Conservation (phyloP, 2,113 vertebrate species). For the Sceloporus tristichus region DNA sequence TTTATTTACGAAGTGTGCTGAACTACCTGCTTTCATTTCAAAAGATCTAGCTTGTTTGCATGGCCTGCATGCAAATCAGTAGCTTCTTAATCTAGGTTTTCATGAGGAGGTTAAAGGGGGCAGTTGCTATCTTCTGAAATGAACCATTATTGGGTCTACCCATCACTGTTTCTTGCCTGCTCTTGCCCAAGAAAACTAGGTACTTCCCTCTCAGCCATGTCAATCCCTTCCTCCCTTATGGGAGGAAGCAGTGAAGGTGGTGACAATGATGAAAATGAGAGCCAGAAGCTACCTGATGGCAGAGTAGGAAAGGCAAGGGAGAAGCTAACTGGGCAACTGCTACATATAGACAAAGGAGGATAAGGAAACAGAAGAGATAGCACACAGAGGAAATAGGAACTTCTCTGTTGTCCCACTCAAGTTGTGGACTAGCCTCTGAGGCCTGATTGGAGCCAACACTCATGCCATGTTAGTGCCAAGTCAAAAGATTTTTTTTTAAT, state of each 20-base stretch:
- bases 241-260: not conserved
- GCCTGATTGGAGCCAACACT: no score
- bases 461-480: no score
- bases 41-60: not conserved
- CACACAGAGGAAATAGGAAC: no score
- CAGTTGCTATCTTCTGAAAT: not conserved
- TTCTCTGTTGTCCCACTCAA: no score
- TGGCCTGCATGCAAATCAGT: not conserved
- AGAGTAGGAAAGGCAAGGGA: not conserved
- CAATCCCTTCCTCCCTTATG: not conserved
- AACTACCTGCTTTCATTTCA: slow-evolving; percentile 20
- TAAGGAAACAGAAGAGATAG: no score
- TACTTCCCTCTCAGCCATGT: not conserved
- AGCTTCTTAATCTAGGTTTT: not conserved
- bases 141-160: not conserved
- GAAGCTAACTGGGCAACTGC: not conserved
- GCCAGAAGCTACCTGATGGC: not conserved
- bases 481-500: no score
- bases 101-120: not conserved
- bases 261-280: not conserved
- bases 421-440: no score
- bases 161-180: not conserved
- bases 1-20: slow-evolving; percentile 24
- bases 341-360: not conserved
- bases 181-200: not conserved